Evolutionary conservation across 2,888 invertebrate species (phyloP).

Genomic region (Morinoia aosen): DNA sequence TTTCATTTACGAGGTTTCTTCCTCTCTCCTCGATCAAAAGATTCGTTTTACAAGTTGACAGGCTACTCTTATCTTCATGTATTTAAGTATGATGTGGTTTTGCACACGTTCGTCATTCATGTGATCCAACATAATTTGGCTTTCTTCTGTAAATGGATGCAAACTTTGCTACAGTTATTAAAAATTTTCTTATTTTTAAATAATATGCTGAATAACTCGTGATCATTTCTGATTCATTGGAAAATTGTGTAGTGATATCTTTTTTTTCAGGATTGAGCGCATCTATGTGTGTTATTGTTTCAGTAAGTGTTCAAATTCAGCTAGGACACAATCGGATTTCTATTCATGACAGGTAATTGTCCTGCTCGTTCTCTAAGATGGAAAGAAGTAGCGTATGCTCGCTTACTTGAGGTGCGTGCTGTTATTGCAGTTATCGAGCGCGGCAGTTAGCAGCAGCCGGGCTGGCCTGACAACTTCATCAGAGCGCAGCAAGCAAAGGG

Average conservation of each 20-base stretch:
- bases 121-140: neutral
- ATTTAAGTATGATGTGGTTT: neutral
- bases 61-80: neutral
- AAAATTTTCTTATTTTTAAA: neutral
- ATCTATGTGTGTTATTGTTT: neutral
- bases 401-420: neutral
- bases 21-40: neutral
- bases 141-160: neutral
- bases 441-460: conserved; percentile 29
- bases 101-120: neutral
- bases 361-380: neutral
- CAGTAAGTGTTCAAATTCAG: neutral
- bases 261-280: neutral
- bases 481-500: neutral
- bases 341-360: neutral
- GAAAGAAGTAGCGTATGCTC: neutral
- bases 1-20: neutral
- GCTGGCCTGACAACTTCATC: conserved; percentile 30
- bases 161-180: neutral
- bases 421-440: neutral
- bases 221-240: neutral
- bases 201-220: neutral
- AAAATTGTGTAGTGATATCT: neutral
- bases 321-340: neutral
- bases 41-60: neutral